phyloP scores from a whole-genome alignment of 2,113 vertebrate genomes.

The Sturnira hondurensis region DNA sequence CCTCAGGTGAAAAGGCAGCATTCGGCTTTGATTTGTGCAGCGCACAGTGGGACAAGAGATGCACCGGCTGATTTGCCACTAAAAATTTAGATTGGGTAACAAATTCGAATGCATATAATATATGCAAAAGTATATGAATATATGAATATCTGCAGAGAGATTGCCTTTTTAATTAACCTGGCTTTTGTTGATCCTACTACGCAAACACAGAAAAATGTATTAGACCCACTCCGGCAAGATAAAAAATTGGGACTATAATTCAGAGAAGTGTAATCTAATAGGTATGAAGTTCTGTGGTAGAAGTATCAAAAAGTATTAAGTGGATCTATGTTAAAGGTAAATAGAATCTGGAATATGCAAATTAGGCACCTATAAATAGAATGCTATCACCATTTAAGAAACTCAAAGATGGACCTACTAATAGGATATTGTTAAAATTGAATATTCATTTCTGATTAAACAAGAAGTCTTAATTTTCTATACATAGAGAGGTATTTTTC shows the following conservation, averaged over 20 bases:
- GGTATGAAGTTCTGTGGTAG: background rate
- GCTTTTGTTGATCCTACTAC: background rate
- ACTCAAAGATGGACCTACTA: background rate
- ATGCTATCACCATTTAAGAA: background rate
- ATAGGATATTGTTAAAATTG: slow-evolving; percentile 14
- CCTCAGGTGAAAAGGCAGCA: background rate
- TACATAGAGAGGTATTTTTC: slow-evolving; percentile 34
- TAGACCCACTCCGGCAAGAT: background rate
- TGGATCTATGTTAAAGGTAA: background rate
- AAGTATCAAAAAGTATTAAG: background rate
- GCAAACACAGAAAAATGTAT: background rate
- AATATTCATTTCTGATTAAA: slow-evolving; percentile 16
- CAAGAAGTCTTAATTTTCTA: slow-evolving; percentile 22
- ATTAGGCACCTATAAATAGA: background rate
- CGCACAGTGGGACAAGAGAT: background rate
- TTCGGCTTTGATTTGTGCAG: background rate
- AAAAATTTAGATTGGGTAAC: background rate
- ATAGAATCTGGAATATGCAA: background rate
- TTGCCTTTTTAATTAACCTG: background rate
- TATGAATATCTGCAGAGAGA: background rate
- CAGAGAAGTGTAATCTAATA: background rate
- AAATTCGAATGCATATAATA: background rate
- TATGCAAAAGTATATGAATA: background rate
- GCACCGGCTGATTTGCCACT: background rate
- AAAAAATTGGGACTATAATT: background rate